Base-by-base conservation (phyloP, 2,797 vertebrate genomes). In the Oophaga sylvatica region DNA sequence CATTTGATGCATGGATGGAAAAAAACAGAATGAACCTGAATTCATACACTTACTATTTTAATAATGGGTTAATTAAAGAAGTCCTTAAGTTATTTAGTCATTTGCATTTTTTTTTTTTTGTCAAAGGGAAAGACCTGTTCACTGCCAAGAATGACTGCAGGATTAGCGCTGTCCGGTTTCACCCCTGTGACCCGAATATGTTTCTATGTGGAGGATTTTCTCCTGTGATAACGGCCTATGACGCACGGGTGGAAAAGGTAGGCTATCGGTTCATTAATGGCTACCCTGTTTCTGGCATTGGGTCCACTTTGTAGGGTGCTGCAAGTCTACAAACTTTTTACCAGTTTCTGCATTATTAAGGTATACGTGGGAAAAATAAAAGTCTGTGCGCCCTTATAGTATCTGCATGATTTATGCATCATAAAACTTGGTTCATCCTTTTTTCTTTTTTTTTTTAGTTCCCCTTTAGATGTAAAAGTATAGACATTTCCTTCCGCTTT, bases 181-280 rank as follows among this genome's bases (percentile, higher is more conserved):
- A 97, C 80, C 98, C 97, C 56, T 90, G 92, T 80, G 96, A 96
- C 84, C 95, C 95, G 7, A 95, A 94, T 82, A 81, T 97, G 31
- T 96, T 98, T 90, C 90, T 99, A 88, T 97, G 96, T 62, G 98
- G 97, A 81, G 98, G 98, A 17, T 97, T 98, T 94, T 97, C 97
- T 91, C 91, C 97, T 0, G 93, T 93, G 89, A 95, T 99, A 92
- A 97, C 96, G 90, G 97, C 98, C 12, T 99, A 97, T 97, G 98
- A 99, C 92, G 86, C 95, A 65, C 96, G 98, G 91, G 94, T 92
- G 80, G 91, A 95, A 91, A 97, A 98, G 97, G 98, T 96, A 94
- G 90, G 73, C 6, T 5, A 80, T 4, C 41, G 19, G 0, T 26
- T n/a, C 22, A 63, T 16, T 13, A 48, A 9, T 48, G 13, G 9